A percentile compares a stretch with the other conserved stretches of the same genome.
Evolutionary conservation across 2,888 invertebrate species (phyloP).

Genomic region (Sesia apiformis): DNA sequence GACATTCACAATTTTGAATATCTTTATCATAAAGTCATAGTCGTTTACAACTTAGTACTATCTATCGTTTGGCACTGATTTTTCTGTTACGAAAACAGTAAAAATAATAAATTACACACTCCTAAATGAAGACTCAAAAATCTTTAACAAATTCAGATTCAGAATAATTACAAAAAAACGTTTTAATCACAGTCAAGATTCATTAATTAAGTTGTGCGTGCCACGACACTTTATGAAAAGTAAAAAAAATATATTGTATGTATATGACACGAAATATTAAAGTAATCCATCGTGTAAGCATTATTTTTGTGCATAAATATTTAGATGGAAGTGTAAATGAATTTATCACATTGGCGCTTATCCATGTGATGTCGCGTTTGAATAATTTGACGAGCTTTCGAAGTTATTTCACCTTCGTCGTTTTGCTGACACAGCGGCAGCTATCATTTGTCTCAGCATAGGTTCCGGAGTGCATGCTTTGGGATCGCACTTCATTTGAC

Average conservation of each 20-base stretch:
- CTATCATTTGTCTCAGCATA: conserved; percentile 92
- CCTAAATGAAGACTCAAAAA: conserved; percentile 46
- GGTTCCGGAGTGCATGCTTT: conserved; percentile 92
- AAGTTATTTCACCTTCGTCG: conserved; percentile 79
- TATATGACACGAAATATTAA: conserved; percentile 72
- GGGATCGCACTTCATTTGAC: conserved; percentile 96
- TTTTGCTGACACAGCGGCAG: conserved; percentile 83
- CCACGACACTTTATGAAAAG: conserved; percentile 56
- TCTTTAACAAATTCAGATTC: conserved; percentile 37
- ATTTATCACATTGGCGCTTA: conserved; percentile 54
- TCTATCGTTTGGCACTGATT: conserved; percentile 68
- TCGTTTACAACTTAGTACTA: conserved; percentile 63
- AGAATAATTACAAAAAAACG: conserved; percentile 30
- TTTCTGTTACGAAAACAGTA: conserved; percentile 46
- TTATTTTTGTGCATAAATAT: conserved; percentile 60
- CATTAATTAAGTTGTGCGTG: conserved; percentile 56
- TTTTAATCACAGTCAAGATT: conserved; percentile 70
- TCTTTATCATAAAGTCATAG: conserved; percentile 57
- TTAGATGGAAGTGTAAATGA: conserved; percentile 16
- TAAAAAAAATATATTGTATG: conserved; percentile 48
- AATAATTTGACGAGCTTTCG: conserved; percentile 25
- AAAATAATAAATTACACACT: conserved; percentile 40
- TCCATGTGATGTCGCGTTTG: conserved; percentile 48
- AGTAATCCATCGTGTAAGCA: conserved; percentile 70
- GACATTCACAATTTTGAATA: conserved; percentile 47